Conservation (phyloP, 2,888 invertebrate species). For the Acanthococcus lagerstroemiae region DNA sequence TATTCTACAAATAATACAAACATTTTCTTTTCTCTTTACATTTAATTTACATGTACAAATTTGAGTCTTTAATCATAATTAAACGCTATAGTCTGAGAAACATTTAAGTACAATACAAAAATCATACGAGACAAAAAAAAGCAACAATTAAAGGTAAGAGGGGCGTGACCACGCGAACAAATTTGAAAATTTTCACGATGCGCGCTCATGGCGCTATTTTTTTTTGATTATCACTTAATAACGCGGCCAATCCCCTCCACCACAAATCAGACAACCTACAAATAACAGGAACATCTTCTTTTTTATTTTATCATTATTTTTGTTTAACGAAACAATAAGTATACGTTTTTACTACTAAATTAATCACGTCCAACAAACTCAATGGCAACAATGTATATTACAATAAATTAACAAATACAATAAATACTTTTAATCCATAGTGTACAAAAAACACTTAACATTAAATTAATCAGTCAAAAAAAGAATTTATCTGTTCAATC, state of each 20-base stretch:
- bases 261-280: slow-evolving; percentile 27
- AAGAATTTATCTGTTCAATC: slow-evolving; percentile 17
- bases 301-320: neutral
- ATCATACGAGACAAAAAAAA: too few species aligned
- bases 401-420: slow-evolving; percentile 26
- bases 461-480: slow-evolving; percentile 27
- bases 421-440: slow-evolving; percentile 17
- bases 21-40: neutral
- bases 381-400: slow-evolving; percentile 23
- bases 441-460: slow-evolving; percentile 22
- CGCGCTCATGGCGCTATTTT: too few species aligned
- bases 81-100: too few species aligned
- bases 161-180: too few species aligned
- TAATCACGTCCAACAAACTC: slow-evolving; percentile 27
- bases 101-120: too few species aligned
- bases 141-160: too few species aligned
- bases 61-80: too few species aligned
- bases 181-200: too few species aligned
- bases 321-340: slow-evolving; percentile 19
- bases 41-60: too few species aligned
- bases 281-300: slow-evolving; percentile 29
- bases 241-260: too few species aligned
- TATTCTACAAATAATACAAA: slow-evolving; percentile 26
- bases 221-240: too few species aligned
- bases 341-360: slow-evolving; percentile 15